phyloP scores from a whole-genome alignment of 2,888 invertebrate species.

The Dasysyrphus tricinctus region DNA sequence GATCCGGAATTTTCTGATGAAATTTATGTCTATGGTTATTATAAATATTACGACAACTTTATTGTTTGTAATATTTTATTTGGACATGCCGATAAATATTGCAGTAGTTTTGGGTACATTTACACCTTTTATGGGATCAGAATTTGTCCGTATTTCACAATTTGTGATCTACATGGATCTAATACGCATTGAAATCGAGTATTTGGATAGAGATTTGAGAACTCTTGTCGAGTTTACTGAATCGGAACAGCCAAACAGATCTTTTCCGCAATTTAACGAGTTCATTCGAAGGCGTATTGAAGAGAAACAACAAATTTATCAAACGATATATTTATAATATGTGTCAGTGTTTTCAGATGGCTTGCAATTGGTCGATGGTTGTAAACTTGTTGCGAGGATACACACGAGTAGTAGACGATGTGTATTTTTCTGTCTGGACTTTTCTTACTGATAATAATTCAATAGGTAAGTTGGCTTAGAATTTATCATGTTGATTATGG shows the following conservation, averaged over 20 bases:
- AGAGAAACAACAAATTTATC: slow-evolving; percentile 78
- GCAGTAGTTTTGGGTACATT: not conserved
- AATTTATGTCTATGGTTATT: not conserved
- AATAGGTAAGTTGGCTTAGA: slow-evolving; percentile 35
- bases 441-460: not conserved
- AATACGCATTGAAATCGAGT: slow-evolving; percentile 78
- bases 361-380: slow-evolving; percentile 78
- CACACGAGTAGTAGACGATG: slow-evolving; percentile 78
- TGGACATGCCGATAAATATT: not conserved
- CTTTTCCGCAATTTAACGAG: slow-evolving; percentile 78
- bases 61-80: not conserved
- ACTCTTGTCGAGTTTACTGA: slow-evolving; percentile 78
- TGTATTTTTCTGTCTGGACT: slow-evolving; percentile 77
- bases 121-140: not conserved
- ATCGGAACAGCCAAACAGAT: slow-evolving; percentile 76
- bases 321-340: slow-evolving; percentile 78
- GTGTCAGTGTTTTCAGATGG: slow-evolving; percentile 76
- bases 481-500: not conserved
- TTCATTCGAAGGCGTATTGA: slow-evolving; percentile 77
- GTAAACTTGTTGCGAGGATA: slow-evolving; percentile 78
- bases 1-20: slow-evolving; percentile 14
- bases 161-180: slow-evolving; percentile 72
- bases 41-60: not conserved
- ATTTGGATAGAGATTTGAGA: slow-evolving; percentile 77
- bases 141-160: slow-evolving; percentile 36